These are phyloP conservation scores for Zygaena filipendulae DNA, from an alignment of 2,888 invertebrate genomes.

Conservation along the genomic window DNA sequence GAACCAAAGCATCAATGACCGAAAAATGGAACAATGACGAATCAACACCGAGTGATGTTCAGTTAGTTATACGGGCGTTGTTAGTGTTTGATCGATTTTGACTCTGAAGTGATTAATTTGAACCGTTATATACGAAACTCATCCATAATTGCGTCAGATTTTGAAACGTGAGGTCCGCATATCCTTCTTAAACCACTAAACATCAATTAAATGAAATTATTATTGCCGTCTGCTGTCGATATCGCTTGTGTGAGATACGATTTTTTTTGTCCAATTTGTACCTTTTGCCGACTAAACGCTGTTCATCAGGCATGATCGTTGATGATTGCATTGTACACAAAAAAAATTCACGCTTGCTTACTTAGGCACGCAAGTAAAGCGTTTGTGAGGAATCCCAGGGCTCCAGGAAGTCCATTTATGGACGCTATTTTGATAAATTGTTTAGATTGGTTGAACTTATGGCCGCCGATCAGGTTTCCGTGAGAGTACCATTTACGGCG, in stretches of 20 bases:
- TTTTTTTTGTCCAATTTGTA: no score
- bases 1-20: conserved; percentile 9
- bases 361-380: no score
- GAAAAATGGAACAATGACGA: conserved; percentile 36
- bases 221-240: no score
- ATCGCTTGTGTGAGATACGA: no score
- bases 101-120: conserved; percentile 62
- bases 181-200: no score
- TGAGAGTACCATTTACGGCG: conserved; percentile 49
- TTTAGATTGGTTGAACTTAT: conserved; percentile 49
- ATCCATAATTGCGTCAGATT: conserved; percentile 53
- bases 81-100: conserved; percentile 47
- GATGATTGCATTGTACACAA: no score
- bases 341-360: no score
- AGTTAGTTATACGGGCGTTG: conserved; percentile 24
- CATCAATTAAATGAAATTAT: no score
- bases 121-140: conserved; percentile 56
- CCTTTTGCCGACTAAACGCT: no score
- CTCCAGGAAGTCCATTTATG: conserved; percentile 59
- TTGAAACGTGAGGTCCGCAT: conserved; percentile 32
- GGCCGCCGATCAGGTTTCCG: conserved; percentile 54
- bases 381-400: conserved; percentile 33
- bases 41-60: conserved; percentile 43
- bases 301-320: no score
- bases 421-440: conserved; percentile 56